Conservation (phyloP, 2,113 vertebrate genomes). For the Cavia porcellus region DNA sequence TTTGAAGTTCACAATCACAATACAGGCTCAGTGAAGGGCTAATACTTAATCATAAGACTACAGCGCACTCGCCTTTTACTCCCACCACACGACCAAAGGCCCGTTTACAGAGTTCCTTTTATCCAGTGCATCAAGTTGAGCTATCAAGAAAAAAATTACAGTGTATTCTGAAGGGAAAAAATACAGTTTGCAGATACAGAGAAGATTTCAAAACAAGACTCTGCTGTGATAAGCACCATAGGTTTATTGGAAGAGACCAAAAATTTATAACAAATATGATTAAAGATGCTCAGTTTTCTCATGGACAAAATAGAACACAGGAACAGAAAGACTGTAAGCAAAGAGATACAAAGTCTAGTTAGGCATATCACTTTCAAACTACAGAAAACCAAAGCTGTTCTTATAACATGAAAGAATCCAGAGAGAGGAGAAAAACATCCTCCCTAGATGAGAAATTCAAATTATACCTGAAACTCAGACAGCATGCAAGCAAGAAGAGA, state of each 20-base stretch:
- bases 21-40: not conserved
- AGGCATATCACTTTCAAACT: not conserved
- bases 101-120: not conserved
- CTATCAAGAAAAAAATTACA: not conserved
- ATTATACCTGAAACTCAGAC: not conserved
- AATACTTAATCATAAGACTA: not conserved
- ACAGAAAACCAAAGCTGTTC: not conserved
- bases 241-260: not conserved
- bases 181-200: not conserved
- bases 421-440: not conserved
- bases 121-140: not conserved
- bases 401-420: not conserved
- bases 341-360: not conserved
- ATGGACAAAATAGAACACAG: not conserved
- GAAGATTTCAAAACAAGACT: not conserved
- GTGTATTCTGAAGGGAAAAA: not conserved
- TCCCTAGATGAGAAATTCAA: not conserved
- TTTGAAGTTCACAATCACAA: not conserved
- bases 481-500: not conserved
- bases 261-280: not conserved
- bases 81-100: not conserved
- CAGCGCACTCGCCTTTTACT: no score
- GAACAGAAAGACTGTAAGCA: not conserved
- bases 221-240: not conserved
- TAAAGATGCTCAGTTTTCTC: not conserved